A percentile compares a stretch with the other conserved stretches of the same genome.
Evolutionary conservation across 2,113 vertebrate species (phyloP).

Genomic region (Elaphurus davidianus): DNA sequence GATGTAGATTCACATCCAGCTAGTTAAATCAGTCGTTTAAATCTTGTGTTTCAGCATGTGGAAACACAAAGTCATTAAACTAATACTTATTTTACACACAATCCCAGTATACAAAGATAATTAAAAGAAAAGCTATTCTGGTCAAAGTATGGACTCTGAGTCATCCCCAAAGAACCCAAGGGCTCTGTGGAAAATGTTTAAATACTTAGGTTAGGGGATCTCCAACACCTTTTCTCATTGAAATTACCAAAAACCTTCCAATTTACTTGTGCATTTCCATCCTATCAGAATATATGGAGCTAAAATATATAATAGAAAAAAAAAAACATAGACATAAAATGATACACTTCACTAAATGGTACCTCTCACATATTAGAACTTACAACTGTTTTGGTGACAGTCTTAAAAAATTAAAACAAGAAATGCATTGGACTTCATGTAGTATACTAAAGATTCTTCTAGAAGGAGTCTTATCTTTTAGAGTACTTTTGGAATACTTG

Average conservation of each 20-base stretch:
- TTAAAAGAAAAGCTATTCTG: neutral
- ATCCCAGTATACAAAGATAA: neutral
- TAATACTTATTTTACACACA: neutral
- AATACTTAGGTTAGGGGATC: neutral
- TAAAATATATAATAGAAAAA: neutral
- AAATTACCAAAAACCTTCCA: neutral
- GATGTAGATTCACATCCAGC: neutral
- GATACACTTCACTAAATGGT: neutral
- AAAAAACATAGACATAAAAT: neutral
- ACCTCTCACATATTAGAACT: neutral
- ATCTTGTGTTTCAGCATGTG: neutral
- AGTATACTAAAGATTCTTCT: neutral
- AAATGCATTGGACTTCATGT: neutral
- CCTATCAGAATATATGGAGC: neutral
- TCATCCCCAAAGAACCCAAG: neutral
- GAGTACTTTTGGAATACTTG: neutral
- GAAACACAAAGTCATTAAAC: neutral
- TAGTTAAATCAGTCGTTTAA: neutral
- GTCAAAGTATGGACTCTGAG: neutral
- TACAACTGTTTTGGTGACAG: neutral
- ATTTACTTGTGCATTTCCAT: neutral
- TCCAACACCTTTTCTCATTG: neutral
- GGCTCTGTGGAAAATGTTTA: neutral
- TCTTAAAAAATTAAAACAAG: neutral
- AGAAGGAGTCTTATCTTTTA: neutral